phyloP scores from a whole-genome alignment of 2,113 vertebrate genomes.

The Brachyhypopomus occidentalis region DNA sequence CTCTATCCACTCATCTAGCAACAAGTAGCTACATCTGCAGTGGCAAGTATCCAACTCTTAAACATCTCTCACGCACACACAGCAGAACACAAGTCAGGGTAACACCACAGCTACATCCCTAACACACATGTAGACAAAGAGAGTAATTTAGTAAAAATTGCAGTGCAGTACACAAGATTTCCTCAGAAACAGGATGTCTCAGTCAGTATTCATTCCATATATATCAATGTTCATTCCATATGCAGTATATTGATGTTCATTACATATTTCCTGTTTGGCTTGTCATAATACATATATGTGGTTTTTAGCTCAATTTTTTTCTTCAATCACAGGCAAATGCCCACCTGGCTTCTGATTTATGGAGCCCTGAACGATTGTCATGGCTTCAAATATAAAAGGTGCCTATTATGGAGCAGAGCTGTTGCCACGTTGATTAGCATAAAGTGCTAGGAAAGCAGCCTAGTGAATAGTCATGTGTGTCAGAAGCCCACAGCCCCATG shows the following conservation, averaged over 20 bases:
- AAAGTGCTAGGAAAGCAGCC: not conserved
- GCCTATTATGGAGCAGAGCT: not conserved
- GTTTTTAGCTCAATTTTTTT: no score
- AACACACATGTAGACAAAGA: no score
- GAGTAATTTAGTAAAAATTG: no score
- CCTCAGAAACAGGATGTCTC: no score
- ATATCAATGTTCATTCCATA: no score
- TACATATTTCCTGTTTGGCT: no score
- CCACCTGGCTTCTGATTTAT: not conserved
- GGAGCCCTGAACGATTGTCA: slow-evolving; percentile 4
- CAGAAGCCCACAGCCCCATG: not conserved
- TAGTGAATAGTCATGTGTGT: not conserved
- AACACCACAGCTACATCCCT: no score
- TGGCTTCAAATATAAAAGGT: slow-evolving; percentile 5
- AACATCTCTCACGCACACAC: not conserved
- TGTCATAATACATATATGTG: no score
- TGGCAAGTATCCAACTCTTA: not conserved
- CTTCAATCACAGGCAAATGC: not conserved
- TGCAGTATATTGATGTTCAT: no score
- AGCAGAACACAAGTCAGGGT: no score
- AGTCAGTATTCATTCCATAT: no score
- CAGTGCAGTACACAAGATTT: no score
- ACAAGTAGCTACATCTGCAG: slow-evolving; percentile 2
- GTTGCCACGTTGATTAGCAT: not conserved
- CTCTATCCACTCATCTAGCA: not conserved